Conservation (phyloP, 2,797 vertebrate species). For the Discoglossus pictus region DNA sequence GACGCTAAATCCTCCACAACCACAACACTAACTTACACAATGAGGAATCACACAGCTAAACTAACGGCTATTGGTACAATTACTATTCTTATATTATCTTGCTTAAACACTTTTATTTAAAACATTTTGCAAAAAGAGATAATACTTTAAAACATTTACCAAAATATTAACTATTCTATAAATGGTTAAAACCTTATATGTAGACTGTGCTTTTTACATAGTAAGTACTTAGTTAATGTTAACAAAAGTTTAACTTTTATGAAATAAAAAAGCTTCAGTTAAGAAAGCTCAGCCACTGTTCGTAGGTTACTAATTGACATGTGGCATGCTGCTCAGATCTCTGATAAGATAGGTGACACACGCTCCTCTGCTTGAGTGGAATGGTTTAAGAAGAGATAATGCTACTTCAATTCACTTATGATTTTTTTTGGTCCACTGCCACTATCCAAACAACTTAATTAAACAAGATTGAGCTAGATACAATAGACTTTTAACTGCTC, state of each 20-base stretch:
- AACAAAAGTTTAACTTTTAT: slow-evolving; percentile 13
- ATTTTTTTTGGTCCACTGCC: slow-evolving; percentile 18
- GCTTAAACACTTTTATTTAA: too few species aligned
- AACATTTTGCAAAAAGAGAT: too few species aligned
- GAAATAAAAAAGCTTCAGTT: slow-evolving; percentile 45
- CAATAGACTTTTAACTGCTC: too few species aligned
- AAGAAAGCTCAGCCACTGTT: slow-evolving; percentile 43
- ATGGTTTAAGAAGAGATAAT: slow-evolving; percentile 54
- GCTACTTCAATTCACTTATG: slow-evolving; percentile 49
- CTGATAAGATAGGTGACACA: slow-evolving; percentile 57
- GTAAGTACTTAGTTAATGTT: slow-evolving; percentile 3
- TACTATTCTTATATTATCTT: too few species aligned
- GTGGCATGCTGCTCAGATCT: slow-evolving; percentile 53
- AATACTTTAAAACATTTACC: too few species aligned
- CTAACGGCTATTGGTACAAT: too few species aligned
- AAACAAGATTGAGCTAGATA: background rate
- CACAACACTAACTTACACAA: too few species aligned
- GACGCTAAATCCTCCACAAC: too few species aligned
- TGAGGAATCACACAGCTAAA: too few species aligned
- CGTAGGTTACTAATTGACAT: slow-evolving; percentile 56
- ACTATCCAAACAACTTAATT: background rate
- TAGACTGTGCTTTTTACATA: too few species aligned
- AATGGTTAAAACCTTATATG: too few species aligned
- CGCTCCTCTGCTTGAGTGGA: slow-evolving; percentile 53
- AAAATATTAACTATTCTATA: too few species aligned